These are phyloP conservation scores for Toxotes chatareus DNA, from an alignment of 2,113 vertebrate genomes.

Conservation along the genomic window DNA sequence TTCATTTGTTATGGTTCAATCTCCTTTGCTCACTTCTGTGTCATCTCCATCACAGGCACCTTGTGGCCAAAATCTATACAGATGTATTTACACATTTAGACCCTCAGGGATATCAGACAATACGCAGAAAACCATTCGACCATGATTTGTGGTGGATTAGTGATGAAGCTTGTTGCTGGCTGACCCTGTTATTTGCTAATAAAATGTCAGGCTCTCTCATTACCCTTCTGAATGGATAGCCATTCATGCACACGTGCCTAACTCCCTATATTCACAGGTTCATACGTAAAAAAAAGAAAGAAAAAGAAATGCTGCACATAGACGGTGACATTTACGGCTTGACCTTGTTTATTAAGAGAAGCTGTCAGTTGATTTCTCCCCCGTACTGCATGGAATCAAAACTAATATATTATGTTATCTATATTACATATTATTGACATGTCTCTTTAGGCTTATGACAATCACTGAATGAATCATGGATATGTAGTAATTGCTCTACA, in stretches of 20 bases:
- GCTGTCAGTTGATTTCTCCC: not conserved
- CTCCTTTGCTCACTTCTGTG: conserved; percentile 3
- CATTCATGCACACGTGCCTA: not conserved
- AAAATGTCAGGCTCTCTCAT: conserved; percentile 19
- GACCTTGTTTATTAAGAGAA: not conserved
- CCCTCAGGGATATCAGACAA: conserved; percentile 6
- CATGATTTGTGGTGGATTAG: conserved; percentile 29
- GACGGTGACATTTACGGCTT: not conserved
- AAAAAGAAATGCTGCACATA: not conserved
- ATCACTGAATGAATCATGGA: not conserved
- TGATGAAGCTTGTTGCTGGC: conserved; percentile 10
- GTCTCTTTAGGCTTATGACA: conserved; percentile 6
- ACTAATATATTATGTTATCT: not conserved
- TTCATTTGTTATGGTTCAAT: conserved; percentile 12
- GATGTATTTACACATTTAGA: conserved; percentile 17
- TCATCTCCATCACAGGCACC: conserved; percentile 5
- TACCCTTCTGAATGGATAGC: not conserved
- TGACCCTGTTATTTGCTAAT: conserved; percentile 30
- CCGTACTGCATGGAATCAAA: not conserved
- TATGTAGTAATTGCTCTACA: not conserved
- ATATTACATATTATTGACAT: not conserved
- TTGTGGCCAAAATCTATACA: conserved; percentile 18
- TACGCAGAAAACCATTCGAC: conserved; percentile 19
- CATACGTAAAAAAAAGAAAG: no score
- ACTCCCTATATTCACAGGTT: not conserved